Conservation (phyloP, 1,140 invertebrate species). For the Bombus superbus region DNA sequence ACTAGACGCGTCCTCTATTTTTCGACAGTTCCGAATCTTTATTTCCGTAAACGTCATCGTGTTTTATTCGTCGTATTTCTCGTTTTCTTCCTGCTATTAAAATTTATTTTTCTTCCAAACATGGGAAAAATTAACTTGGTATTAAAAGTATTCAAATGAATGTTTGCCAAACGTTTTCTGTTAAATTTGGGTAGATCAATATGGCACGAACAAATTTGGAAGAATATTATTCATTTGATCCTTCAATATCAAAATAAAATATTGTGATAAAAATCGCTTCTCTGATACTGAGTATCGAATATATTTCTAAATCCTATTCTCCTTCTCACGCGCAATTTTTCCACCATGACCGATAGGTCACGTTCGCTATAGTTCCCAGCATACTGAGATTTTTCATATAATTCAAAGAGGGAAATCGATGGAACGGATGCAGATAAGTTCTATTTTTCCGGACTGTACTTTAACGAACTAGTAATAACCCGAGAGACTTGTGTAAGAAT, state of each 20-base stretch:
- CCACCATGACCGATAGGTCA: neutral
- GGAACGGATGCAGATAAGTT: slow-evolving; percentile 18
- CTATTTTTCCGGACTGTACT: slow-evolving; percentile 12
- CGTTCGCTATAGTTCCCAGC: neutral
- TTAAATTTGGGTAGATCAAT: too few species aligned
- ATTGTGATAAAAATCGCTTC: too few species aligned
- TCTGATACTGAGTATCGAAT: too few species aligned
- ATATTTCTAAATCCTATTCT: too few species aligned
- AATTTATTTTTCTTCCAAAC: neutral
- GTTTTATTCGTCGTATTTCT: neutral
- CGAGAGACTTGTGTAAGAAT: slow-evolving; percentile 11
- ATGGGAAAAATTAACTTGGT: neutral
- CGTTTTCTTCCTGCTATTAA: neutral
- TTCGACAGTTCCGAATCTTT: neutral
- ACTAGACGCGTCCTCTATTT: neutral
- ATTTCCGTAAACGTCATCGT: neutral
- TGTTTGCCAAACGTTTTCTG: too few species aligned
- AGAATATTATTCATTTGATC: too few species aligned
- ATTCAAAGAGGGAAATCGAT: slow-evolving; percentile 26
- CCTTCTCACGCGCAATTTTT: too few species aligned
- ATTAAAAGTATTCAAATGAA: neutral
- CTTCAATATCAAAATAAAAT: too few species aligned
- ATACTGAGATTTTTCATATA: neutral
- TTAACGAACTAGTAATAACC: slow-evolving; percentile 46
- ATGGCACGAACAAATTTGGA: too few species aligned